Conservation (phyloP, 37 sponge, comb jelly and placozoan species). For the Ephydatia muelleri region DNA sequence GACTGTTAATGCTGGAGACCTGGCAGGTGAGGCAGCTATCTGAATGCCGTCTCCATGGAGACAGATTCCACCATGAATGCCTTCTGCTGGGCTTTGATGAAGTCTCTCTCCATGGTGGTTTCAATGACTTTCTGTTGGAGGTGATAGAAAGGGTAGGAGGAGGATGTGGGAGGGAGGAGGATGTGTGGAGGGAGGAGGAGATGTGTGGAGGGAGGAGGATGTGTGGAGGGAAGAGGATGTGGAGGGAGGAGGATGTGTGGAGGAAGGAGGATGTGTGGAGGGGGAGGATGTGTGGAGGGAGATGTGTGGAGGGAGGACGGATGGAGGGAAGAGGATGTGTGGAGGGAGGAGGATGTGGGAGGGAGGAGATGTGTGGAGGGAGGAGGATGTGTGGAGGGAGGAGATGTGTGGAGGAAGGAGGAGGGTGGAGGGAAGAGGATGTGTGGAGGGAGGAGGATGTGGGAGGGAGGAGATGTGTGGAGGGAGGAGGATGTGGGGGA, state of each 20-base stretch:
- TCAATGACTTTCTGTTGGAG: constrained; percentile 33
- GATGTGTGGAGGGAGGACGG: not conserved
- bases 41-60: constrained; percentile 37
- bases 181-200: not conserved
- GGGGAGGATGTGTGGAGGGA: not conserved
- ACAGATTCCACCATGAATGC: constrained; percentile 8
- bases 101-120: constrained; percentile 57
- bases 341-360: not conserved
- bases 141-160: too few species aligned
- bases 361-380: not conserved
- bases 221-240: too few species aligned
- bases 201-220: not conserved
- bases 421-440: not conserved
- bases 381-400: not conserved
- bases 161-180: not conserved
- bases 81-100: constrained; percentile 41
- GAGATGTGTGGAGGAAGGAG: not conserved
- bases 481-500: not conserved
- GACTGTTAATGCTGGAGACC: constrained; percentile 55
- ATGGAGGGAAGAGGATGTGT: not conserved
- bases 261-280: not conserved
- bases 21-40: not conserved
- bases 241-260: not conserved
- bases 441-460: not conserved
- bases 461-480: not conserved